Evolutionary conservation across 2,797 vertebrate species (phyloP).

Genomic region (Coregonus suidteri): DNA sequence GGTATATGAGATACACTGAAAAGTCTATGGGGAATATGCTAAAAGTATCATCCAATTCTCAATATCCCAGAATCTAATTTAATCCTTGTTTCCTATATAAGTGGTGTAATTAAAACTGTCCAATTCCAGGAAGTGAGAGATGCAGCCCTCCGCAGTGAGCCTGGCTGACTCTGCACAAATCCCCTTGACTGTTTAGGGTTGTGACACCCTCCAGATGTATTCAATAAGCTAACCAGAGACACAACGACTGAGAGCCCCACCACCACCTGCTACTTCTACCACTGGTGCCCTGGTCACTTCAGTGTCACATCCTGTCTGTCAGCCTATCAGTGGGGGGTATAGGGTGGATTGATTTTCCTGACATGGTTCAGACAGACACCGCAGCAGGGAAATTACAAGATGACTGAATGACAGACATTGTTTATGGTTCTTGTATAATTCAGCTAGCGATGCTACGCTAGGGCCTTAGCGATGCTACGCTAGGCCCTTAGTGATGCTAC

Average conservation of each 20-base stretch:
- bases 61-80: not conserved
- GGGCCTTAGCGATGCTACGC: not conserved
- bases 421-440: slow-evolving; percentile 62
- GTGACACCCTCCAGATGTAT: slow-evolving; percentile 1
- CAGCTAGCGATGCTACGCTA: slow-evolving; percentile 17
- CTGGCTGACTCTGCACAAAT: not conserved
- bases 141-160: not conserved
- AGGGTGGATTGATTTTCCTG: not conserved
- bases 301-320: slow-evolving; percentile 8
- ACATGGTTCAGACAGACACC: not conserved
- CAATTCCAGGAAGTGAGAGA: not conserved
- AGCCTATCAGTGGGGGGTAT: slow-evolving; percentile 23
- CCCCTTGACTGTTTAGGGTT: not conserved
- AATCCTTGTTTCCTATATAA: no score
- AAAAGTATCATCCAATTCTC: not conserved
- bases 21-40: not conserved
- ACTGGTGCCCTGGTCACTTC: not conserved
- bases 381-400: slow-evolving; percentile 3
- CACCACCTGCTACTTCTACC: not conserved
- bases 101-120: no score
- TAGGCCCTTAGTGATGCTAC: not conserved
- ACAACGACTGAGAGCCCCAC: slow-evolving; percentile 41
- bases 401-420: slow-evolving; percentile 61
- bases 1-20: slow-evolving; percentile 3
- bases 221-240: slow-evolving; percentile 23